These are phyloP conservation scores for Epicampocera succincta DNA, from an alignment of 2,888 invertebrate species.

Conservation along the genomic window DNA sequence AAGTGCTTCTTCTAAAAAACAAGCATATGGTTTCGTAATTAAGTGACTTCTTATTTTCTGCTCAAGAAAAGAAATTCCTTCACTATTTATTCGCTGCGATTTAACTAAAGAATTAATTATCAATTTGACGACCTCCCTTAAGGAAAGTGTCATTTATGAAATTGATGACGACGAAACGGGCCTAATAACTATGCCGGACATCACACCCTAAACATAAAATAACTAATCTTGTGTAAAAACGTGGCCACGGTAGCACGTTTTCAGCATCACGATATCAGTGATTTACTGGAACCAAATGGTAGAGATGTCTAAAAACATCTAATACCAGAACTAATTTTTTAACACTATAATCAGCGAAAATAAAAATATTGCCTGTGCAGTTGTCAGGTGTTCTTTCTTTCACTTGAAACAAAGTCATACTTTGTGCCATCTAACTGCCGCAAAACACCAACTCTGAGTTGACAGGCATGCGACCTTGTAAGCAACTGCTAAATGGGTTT, in stretches of 20 bases:
- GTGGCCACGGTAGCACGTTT: conserved; percentile 51
- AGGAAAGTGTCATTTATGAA: conserved; percentile 10
- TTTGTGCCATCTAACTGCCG: no score
- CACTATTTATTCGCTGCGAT: no score
- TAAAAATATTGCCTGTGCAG: neutral
- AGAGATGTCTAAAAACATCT: conserved; percentile 17
- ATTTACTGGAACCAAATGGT: conserved; percentile 55
- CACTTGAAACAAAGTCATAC: no score
- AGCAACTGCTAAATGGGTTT: no score
- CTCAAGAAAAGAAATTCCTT: no score
- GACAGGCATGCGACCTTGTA: no score
- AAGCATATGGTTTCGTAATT: no score
- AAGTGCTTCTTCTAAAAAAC: no score
- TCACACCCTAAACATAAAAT: conserved; percentile 30
- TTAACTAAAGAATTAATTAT: conserved; percentile 55
- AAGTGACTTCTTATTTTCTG: no score
- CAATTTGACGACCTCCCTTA: conserved; percentile 59
- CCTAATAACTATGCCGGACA: conserved; percentile 63
- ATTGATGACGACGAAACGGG: neutral
- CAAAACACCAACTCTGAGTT: no score
- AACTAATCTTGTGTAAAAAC: neutral
- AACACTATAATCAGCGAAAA: conserved; percentile 36
- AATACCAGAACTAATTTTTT: conserved; percentile 2
- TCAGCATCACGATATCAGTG: conserved; percentile 35
- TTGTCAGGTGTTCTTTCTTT: conserved; percentile 34